Evolutionary conservation across 2,888 invertebrate genomes (phyloP), one percentile per base, ranked within the genome.

Genomic region (Saturnia japonica): DNA sequence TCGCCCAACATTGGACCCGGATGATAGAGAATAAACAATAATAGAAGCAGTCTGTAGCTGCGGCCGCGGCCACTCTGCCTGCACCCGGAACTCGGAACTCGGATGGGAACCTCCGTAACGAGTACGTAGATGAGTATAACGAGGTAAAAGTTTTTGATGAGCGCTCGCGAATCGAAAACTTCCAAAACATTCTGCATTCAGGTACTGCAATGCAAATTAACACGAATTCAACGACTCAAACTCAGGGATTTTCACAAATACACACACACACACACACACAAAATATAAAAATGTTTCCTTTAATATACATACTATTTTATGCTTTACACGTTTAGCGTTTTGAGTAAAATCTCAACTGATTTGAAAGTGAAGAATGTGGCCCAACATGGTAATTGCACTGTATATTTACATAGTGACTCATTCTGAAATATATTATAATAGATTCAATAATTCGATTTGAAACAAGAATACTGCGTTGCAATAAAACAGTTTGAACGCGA

Each of bases 171-270:
- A 64, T 40, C 11, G 40, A 11, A 64, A 16, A n/a, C n/a, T 64
- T 40, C 7, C 40, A 34, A 1, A 19, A 40, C 40, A 64, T n/a
- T 40, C 64, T 9, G 1, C 19, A n/a, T 64, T 40, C 64, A 40
- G 64, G 64, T 40, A 40, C n/a, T 64, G 67, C 45, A 47, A 45
- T 45, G 67, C 28, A 64, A 64, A 64, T 64, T 71, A 70, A 72
- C 72, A 64, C 34, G 40, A 64, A n/a, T 64, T 7, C 22, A 64
- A 64, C 68, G 16, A 40, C 7, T 64, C n/a, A 16, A 40, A 64
- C 40, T 40, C 0, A 16, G 51, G n/a, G n/a, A 57, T 57, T 22
- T 25, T n/a, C 57, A 25, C 57, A 57, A 9, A 51, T 7, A 51
- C 11, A 19, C 1, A 19, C 7, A 22, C 14, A 19, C 45, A 51